Conservation (phyloP, 2,797 vertebrate genomes). For the Limnodromus scolopaceus region DNA sequence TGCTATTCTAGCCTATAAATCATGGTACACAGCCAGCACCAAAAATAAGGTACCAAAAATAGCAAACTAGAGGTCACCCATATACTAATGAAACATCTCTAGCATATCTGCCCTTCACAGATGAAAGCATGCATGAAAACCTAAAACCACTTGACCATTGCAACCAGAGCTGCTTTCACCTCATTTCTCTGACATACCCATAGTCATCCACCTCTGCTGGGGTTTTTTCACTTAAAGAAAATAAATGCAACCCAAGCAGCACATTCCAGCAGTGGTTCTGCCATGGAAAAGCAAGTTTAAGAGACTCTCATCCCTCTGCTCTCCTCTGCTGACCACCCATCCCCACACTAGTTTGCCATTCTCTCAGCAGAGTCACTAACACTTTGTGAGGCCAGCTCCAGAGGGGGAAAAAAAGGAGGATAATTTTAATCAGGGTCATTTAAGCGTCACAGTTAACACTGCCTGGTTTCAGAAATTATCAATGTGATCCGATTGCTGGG, state of each 20-base stretch:
- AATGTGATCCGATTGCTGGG: neutral
- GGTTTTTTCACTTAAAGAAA: rapidly evolving
- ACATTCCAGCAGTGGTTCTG: neutral
- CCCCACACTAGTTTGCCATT: neutral
- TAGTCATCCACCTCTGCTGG: neutral
- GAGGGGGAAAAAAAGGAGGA: rapidly evolving
- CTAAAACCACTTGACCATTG: neutral
- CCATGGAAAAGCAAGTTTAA: neutral
- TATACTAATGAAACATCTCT: neutral
- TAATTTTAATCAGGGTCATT: neutral
- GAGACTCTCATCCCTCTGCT: neutral
- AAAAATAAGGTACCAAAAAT: slow-evolving; percentile 15
- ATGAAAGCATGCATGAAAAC: neutral
- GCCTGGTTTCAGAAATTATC: neutral
- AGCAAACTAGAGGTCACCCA: slow-evolving; percentile 17
- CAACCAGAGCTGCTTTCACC: neutral
- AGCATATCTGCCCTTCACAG: slow-evolving; percentile 12
- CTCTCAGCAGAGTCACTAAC: neutral
- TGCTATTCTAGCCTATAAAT: neutral
- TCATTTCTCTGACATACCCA: neutral
- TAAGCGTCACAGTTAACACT: neutral
- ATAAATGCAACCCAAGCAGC: neutral
- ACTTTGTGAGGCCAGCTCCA: neutral
- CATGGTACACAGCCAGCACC: neutral
- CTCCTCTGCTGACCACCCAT: neutral